Conservation (phyloP, 2,888 invertebrate species). For the Polymixis lichenea region DNA sequence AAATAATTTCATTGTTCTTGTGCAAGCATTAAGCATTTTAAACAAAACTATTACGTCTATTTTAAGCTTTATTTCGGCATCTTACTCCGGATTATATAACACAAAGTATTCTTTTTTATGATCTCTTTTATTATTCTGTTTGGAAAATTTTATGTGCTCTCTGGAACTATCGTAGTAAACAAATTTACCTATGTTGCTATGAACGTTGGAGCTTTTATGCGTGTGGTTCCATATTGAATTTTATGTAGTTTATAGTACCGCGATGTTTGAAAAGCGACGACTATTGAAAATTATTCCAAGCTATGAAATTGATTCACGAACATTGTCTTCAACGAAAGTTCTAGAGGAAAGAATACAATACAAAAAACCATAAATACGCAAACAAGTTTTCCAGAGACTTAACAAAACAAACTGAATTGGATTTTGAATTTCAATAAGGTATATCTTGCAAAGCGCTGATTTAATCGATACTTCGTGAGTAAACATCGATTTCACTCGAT, state of each 20-base stretch:
- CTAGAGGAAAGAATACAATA: neutral
- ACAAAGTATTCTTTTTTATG: constrained; percentile 45
- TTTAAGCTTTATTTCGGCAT: constrained; percentile 20
- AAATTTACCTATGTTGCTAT: constrained; percentile 42
- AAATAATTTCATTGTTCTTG: neutral
- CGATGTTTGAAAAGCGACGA: constrained; percentile 1
- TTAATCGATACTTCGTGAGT: constrained; percentile 37
- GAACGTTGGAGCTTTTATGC: constrained; percentile 36
- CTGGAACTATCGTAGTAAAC: constrained; percentile 47
- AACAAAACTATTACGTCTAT: constrained; percentile 20
- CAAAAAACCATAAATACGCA: constrained; percentile 8
- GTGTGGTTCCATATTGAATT: constrained; percentile 45
- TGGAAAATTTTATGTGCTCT: constrained; percentile 52
- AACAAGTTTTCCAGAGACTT: constrained; percentile 12
- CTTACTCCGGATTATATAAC: constrained; percentile 29
- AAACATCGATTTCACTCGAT: constrained; percentile 61
- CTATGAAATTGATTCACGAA: constrained; percentile 6
- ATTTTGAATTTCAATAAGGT: constrained; percentile 33
- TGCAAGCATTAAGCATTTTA: constrained; percentile 14
- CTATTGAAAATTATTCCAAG: constrained; percentile 12
- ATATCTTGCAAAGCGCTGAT: constrained; percentile 37
- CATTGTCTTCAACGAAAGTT: neutral
- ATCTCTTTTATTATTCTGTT: constrained; percentile 50
- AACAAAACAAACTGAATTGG: constrained; percentile 41
- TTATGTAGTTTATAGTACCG: constrained; percentile 24